Conservation (phyloP, 2,113 vertebrate species). For the Cyprinodon variegatus region DNA sequence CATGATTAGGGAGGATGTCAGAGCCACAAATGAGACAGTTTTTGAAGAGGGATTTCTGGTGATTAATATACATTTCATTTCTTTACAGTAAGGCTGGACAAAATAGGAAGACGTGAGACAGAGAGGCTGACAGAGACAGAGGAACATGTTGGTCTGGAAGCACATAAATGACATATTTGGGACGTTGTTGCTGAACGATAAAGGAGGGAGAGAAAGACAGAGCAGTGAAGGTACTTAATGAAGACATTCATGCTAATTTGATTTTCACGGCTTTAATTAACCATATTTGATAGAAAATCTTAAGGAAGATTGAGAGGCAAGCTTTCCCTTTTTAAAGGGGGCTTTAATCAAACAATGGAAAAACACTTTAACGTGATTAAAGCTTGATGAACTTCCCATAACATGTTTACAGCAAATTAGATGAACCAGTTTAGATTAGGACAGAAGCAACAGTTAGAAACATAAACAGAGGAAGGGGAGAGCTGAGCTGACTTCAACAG, state of each 20-base stretch:
- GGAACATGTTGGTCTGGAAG: slow-evolving; percentile 42
- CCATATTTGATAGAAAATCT: slow-evolving; percentile 28
- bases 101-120: neutral
- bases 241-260: slow-evolving; percentile 38
- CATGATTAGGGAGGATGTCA: slow-evolving; percentile 26
- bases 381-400: slow-evolving; percentile 3
- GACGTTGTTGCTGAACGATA: slow-evolving; percentile 28
- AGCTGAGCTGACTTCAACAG: too few species aligned
- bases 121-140: slow-evolving; percentile 21
- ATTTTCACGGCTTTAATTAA: slow-evolving; percentile 37
- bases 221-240: slow-evolving; percentile 23
- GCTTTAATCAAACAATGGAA: neutral
- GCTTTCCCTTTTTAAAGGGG: slow-evolving; percentile 20
- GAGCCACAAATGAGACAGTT: slow-evolving; percentile 25
- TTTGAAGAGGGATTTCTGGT: slow-evolving; percentile 11
- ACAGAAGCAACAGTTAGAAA: neutral
- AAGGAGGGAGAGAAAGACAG: slow-evolving; percentile 6
- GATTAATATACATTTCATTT: slow-evolving; percentile 43
- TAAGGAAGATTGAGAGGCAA: slow-evolving; percentile 4
- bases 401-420: neutral
- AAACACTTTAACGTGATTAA: slow-evolving; percentile 7
- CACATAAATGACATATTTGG: slow-evolving; percentile 33
- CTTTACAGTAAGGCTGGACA: slow-evolving; percentile 25
- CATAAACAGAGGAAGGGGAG: neutral
- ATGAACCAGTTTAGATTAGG: neutral